Base-by-base conservation (phyloP, 2,113 vertebrate genomes). In the Tiliqua scincoides region DNA sequence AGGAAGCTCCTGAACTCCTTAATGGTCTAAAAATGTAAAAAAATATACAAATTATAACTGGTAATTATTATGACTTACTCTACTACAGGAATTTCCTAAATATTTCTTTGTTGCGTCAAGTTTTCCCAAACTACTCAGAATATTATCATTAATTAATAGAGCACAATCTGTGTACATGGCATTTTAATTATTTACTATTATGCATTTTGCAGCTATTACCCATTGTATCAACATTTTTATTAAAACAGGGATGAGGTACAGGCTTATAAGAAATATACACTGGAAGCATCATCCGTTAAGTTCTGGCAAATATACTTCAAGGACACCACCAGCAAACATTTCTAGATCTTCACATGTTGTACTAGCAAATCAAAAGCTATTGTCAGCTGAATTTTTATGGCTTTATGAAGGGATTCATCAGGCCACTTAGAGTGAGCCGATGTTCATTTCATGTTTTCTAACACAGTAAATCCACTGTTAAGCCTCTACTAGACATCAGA, bases 401-500 rank as follows among this genome's bases (percentile, higher is more conserved):
- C 23, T 12, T 1, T 30, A 48, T 40, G 52, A 25, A 8, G 52
- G 20, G 18, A 3, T 35, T 15, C 23, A 30, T 54, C 72, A 10
- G 48, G 52, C 18, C 18, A 4, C 7, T 30, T 61, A 21, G 17
- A 87, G 88, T n/a, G 87, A 74, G 63, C 27, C 1, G 17, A 76
- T 0, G 0, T 52, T 25, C 40, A 40, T 88, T 73, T 86, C 89
- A 91, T 79, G 86, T 89, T 91, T 30, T 20, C 78, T 1, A 52
- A 4, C 54, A 71, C 11, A 85, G 23, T 84, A 74, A 93, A 73
- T 87, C 84, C 73, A 79, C 84, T 57, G 72, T 89, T 30, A n/a
- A 93, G 82, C 84, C 80, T 84, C 6, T 85, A 79, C 1, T 92
- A 95, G 90, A 91, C 94, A 92, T 88, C 82, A 15, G 72, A 32